Base-by-base conservation (phyloP, 2,113 vertebrate species). In the Spizaetus ornatus region DNA sequence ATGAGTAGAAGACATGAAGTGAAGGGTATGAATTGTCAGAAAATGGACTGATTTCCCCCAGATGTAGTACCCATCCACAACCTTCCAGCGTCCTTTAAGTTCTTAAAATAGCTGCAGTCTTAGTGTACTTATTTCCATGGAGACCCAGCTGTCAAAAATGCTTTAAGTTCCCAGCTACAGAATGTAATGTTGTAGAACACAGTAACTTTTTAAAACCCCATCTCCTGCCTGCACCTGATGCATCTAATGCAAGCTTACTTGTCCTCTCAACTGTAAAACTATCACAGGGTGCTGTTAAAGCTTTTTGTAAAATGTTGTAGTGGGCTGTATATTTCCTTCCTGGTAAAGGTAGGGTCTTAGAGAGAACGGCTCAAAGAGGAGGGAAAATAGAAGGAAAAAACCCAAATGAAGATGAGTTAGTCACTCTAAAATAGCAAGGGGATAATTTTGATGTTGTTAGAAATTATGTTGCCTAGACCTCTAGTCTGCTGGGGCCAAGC, bases 71-170 rank as follows among this genome's bases (percentile, higher is more conserved):
- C 80, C 92, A 88, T 92, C 87, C 25, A 26, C 82, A 96, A 94
- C 74, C 91, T 96, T 84, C 82, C 3, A 0, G 59, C 6, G 0
- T 85, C 79, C 93, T 88, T 74, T 77, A n/a, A 12, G 20, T 82
- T 82, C 97, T 96, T 97, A 98, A 97, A 98, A 98, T 97, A 98
- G 97, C 95, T 96, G 83, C 73, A 95, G 88, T 95, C 76, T 79
- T 80, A 13, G 55, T 72, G 73, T 93, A 74, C 67, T 76, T 86
- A 98, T 98, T 97, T 97, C 98, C 97, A 98, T 98, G 98, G 98
- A 98, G 96, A 98, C 93, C 34, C 88, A 95, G 95, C 93, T 92
- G 48, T 88, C 94, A 96, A 77, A 97, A 97, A 86, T 36, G 86
- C 76, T 93, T 31, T 70, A 92, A 82, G 66, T 58, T 96, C 65